These are phyloP conservation scores for Blastobasis lacticolella DNA, from an alignment of 2,888 invertebrate species.

Conservation along the genomic window DNA sequence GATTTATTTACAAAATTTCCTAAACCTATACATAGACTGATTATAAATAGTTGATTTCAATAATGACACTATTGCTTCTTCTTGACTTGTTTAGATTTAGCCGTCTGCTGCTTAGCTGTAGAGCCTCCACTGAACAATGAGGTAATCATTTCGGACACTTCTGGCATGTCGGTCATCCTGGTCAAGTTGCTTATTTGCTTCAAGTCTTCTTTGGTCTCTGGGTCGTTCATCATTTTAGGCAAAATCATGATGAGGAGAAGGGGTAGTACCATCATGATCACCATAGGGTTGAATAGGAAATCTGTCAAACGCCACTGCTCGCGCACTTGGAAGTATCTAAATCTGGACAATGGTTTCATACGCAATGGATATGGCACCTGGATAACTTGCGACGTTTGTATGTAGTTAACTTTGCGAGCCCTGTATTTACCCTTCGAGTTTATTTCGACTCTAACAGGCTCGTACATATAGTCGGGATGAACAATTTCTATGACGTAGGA, in stretches of 20 bases:
- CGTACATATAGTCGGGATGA: conserved; percentile 93
- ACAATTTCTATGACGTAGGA: conserved; percentile 95
- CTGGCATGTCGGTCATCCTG: conserved; percentile 91
- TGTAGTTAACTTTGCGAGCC: conserved; percentile 93
- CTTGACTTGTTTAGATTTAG: conserved; percentile 64
- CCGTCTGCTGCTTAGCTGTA: conserved; percentile 52
- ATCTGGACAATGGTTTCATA: conserved; percentile 86
- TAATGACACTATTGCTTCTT: conserved; percentile 50
- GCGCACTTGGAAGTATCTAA: conserved; percentile 91
- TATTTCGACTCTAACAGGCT: conserved; percentile 96
- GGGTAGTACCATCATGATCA: conserved; percentile 97
- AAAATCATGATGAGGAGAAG: conserved; percentile 91
- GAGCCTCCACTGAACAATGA: conserved; percentile 86
- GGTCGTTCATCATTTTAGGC: conserved; percentile 98
- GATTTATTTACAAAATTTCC: conserved; percentile 15
- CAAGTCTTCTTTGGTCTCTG: conserved; percentile 96
- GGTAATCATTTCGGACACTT: conserved; percentile 96
- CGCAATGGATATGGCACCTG: conserved; percentile 95
- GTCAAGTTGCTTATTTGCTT: conserved; percentile 90
- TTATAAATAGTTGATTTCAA: conserved; percentile 29
- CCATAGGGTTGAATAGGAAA: conserved; percentile 97
- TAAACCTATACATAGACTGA: conserved; percentile 26
- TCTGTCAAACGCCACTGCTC: conserved; percentile 98
- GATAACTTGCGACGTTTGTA: conserved; percentile 92
- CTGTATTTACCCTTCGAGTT: conserved; percentile 97